Conservation (phyloP, 2,113 vertebrate genomes). For the Dunckerocampus dactyliophorus region DNA sequence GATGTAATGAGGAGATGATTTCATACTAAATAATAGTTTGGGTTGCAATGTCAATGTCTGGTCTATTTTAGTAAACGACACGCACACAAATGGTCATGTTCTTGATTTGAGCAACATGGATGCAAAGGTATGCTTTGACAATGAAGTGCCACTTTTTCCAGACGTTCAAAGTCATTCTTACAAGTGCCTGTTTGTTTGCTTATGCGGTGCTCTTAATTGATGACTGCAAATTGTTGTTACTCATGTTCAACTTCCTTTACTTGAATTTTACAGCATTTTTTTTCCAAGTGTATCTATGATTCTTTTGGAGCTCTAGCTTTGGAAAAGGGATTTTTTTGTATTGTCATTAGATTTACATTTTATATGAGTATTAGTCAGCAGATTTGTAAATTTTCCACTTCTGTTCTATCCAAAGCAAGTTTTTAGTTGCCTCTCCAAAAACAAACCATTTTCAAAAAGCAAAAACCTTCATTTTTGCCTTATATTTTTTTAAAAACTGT, state of each 20-base stretch:
- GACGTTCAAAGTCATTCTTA: conserved; percentile 17
- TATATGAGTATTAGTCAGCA: conserved; percentile 37
- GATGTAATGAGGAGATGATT: conserved; percentile 31
- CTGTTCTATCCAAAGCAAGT: conserved; percentile 33
- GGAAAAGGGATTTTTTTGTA: conserved; percentile 53
- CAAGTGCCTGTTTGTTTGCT: conserved; percentile 36
- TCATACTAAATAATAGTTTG: conserved; percentile 42
- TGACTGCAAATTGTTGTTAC: conserved; percentile 67
- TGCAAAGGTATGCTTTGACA: conserved; percentile 18
- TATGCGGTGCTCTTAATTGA: conserved; percentile 50
- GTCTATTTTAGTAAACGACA: conserved; percentile 29
- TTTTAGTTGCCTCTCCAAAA: conserved; percentile 40
- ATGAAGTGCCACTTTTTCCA: conserved; percentile 3
- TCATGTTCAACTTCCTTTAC: conserved; percentile 59
- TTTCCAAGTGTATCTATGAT: conserved; percentile 31
- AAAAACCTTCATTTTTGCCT: conserved; percentile 43
- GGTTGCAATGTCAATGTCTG: conserved; percentile 45
- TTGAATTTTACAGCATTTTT: conserved; percentile 60
- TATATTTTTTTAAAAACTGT: conserved; percentile 66
- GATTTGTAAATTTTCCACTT: conserved; percentile 44
- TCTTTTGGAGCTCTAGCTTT: conserved; percentile 48
- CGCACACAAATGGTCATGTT: conserved; percentile 12
- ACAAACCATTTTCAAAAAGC: conserved; percentile 34
- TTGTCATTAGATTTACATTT: conserved; percentile 6
- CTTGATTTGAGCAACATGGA: conserved; percentile 22